phyloP scores from a whole-genome alignment of 2,888 invertebrate genomes.

The Cephus runcator region DNA sequence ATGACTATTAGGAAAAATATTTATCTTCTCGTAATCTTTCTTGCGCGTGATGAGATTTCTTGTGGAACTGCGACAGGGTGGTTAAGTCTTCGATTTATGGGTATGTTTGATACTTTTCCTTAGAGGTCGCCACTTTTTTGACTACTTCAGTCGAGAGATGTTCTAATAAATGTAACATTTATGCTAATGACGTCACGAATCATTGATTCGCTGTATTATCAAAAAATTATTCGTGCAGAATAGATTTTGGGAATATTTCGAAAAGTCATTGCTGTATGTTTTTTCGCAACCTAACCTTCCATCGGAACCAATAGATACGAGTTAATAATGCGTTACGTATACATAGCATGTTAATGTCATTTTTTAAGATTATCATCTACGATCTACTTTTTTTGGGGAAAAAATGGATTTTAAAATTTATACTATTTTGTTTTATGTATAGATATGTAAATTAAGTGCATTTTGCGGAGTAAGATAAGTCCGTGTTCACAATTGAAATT shows the following conservation, averaged over 20 bases:
- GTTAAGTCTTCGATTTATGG: not conserved
- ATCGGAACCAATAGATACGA: not conserved
- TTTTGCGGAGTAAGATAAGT: not conserved
- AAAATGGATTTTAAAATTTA: not conserved
- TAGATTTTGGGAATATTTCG: not conserved
- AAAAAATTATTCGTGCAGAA: not conserved
- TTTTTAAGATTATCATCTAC: not conserved
- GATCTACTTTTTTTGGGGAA: not conserved
- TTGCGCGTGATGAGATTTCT: not conserved
- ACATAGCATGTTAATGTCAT: not conserved
- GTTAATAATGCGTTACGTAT: not conserved
- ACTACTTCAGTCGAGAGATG: not conserved
- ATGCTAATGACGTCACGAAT: not conserved
- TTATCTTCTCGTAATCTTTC: not conserved
- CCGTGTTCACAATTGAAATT: not conserved
- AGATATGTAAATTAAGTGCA: not conserved
- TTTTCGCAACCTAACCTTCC: not conserved
- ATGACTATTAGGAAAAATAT: not conserved
- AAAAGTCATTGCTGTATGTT: not conserved
- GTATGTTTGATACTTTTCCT: not conserved
- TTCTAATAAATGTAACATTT: not conserved
- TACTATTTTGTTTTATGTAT: not conserved
- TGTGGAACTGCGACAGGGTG: not conserved
- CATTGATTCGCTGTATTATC: not conserved
- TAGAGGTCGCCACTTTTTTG: not conserved